A percentile compares a stretch with the other conserved stretches of the same genome.
phyloP scores from a whole-genome alignment of 2,113 vertebrate genomes.

The Oryzias woworae region DNA sequence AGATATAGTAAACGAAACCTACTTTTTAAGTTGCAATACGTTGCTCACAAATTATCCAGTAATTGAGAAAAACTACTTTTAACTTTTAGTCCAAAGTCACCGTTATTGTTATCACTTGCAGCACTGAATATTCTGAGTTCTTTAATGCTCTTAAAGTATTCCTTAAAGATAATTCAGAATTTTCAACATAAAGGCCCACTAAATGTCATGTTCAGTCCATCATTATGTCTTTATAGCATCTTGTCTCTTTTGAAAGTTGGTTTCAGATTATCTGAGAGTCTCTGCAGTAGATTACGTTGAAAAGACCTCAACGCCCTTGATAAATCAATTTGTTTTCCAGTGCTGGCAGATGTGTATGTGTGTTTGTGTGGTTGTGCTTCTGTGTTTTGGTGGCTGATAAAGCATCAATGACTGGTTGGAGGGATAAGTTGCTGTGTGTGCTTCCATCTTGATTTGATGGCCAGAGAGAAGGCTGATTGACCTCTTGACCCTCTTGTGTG shows the following conservation, averaged over 20 bases:
- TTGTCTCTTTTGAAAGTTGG: conserved; percentile 14
- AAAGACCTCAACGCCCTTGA: conserved; percentile 56
- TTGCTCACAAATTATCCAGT: too few relatives aligned
- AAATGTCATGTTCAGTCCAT: conserved; percentile 24
- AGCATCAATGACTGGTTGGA: conserved; percentile 68
- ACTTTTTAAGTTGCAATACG: too few relatives aligned
- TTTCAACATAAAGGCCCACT: background rate
- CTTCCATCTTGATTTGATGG: conserved; percentile 87
- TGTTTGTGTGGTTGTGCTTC: conserved; percentile 4
- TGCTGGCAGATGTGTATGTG: conserved; percentile 21
- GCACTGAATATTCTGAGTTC: too few relatives aligned
- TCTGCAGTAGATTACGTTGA: conserved; percentile 40
- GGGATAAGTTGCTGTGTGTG: conserved; percentile 83
- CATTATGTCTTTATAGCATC: conserved; percentile 27
- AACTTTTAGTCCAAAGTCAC: too few relatives aligned
- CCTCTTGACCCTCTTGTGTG: conserved; percentile 87
- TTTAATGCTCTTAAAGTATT: too few relatives aligned
- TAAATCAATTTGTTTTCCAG: conserved; percentile 70
- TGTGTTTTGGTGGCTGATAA: conserved; percentile 31
- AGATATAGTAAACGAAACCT: too few relatives aligned
- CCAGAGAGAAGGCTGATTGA: conserved; percentile 90
- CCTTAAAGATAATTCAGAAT: background rate
- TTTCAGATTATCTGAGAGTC: conserved; percentile 25
- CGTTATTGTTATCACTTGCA: too few relatives aligned
- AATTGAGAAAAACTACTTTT: too few relatives aligned